A percentile compares a stretch with the other conserved stretches of the same genome.
phyloP scores from a whole-genome alignment of 2,888 invertebrate genomes.

The Ariolimax columbianus region DNA sequence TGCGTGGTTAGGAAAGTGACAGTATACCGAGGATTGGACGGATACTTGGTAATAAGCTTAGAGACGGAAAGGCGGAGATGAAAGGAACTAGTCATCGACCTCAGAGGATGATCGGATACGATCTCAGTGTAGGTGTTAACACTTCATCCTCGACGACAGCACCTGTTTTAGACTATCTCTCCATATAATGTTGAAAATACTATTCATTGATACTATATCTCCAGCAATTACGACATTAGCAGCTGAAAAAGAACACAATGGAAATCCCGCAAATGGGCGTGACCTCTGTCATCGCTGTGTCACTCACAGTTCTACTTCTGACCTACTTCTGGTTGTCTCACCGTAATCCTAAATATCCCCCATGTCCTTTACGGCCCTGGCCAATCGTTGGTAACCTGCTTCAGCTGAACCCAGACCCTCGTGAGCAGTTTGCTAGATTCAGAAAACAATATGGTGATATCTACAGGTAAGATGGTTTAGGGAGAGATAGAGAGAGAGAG shows the following conservation, averaged over 20 bases:
- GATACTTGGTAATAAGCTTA: no score
- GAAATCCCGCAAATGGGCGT: neutral
- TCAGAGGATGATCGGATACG: no score
- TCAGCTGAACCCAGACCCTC: neutral
- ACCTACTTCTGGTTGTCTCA: neutral
- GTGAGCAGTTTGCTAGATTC: constrained; percentile 11
- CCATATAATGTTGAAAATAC: neutral
- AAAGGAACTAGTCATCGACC: no score
- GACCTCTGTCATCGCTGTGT: neutral
- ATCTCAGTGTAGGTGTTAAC: no score
- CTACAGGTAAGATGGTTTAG: constrained; percentile 11
- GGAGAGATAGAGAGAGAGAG: neutral
- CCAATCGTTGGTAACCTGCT: constrained; percentile 25
- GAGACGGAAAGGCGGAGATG: no score
- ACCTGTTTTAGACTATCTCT: no score
- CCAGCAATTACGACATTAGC: neutral
- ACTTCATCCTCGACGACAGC: no score
- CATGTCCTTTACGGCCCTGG: constrained; percentile 7
- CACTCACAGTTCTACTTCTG: neutral
- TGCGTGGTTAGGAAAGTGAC: no score
- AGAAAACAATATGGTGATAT: constrained; percentile 26
- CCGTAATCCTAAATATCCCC: constrained; percentile 5
- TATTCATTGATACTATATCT: neutral
- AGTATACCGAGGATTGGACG: no score
- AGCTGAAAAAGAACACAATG: neutral